These are phyloP conservation scores for Drosophila tropicalis DNA, from an alignment of 1,140 invertebrate species.

Conservation along the genomic window DNA sequence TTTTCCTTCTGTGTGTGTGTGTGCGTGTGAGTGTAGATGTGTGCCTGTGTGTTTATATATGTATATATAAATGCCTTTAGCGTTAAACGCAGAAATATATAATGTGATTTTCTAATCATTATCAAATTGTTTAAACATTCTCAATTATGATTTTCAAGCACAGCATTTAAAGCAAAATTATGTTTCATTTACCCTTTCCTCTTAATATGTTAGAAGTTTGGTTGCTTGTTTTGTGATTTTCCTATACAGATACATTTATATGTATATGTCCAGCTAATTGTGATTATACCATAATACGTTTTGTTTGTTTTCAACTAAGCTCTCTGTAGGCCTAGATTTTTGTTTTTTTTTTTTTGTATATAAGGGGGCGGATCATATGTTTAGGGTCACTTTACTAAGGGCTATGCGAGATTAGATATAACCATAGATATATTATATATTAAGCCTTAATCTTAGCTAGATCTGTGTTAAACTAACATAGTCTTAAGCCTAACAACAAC, in stretches of 20 bases:
- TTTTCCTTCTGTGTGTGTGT: conserved; percentile 23
- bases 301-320: conserved; percentile 21
- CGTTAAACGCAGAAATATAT: conserved; percentile 68
- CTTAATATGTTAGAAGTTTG: conserved; percentile 1
- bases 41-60: neutral
- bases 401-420: conserved; percentile 39
- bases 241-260: conserved; percentile 47
- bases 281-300: conserved; percentile 9
- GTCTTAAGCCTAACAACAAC: conserved; percentile 51
- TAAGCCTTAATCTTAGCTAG: conserved; percentile 29
- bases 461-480: conserved; percentile 47
- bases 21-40: conserved; percentile 19
- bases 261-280: conserved; percentile 37
- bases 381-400: conserved; percentile 58
- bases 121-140: conserved; percentile 20
- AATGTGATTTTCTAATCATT: conserved; percentile 13
- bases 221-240: conserved; percentile 1
- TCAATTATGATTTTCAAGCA: conserved; percentile 49
- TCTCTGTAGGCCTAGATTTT: conserved; percentile 30
- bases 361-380: conserved; percentile 71
- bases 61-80: conserved; percentile 41
- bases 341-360: conserved; percentile 10
- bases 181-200: conserved; percentile 59
- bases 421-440: neutral
- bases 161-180: conserved; percentile 65